Percentiles rank a stretch among this genome's conserved stretches.
These are phyloP conservation scores for Noctua comes DNA, from an alignment of 2,888 invertebrate genomes.

Conservation along the genomic window DNA sequence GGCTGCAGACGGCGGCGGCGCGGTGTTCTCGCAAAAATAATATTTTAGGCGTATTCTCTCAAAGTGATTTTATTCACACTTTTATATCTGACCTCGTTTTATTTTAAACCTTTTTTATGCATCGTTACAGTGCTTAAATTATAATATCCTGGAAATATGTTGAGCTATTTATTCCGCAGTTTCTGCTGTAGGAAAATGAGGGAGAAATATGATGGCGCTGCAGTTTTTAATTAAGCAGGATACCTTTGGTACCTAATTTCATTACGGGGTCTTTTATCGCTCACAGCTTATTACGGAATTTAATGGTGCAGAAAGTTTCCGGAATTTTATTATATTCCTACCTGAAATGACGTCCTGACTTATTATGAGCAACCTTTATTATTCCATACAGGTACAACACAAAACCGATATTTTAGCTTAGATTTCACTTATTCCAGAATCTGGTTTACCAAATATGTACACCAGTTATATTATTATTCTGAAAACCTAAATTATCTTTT, in stretches of 20 bases:
- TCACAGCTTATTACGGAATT: not conserved
- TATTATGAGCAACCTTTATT: not conserved
- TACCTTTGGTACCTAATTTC: not conserved
- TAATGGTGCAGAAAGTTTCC: not conserved
- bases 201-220: not conserved
- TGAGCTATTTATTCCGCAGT: not conserved
- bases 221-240: constrained; percentile 24
- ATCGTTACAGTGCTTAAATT: constrained; percentile 11
- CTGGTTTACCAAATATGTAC: not conserved
- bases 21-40: constrained; percentile 25
- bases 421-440: not conserved
- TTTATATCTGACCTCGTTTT: constrained; percentile 30
- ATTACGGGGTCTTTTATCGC: constrained; percentile 3
- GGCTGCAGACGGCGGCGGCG: constrained; percentile 3
- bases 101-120: constrained; percentile 21
- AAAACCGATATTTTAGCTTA: not conserved
- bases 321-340: not conserved
- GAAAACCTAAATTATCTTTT: not conserved
- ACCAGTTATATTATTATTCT: not conserved
- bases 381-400: not conserved
- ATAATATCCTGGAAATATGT: constrained; percentile 15
- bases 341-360: not conserved
- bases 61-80: constrained; percentile 42
- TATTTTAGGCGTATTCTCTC: constrained; percentile 33
- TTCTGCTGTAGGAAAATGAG: not conserved